These are phyloP conservation scores for Drosophila nasuta DNA, from an alignment of 1,140 invertebrate species.

Conservation along the genomic window DNA sequence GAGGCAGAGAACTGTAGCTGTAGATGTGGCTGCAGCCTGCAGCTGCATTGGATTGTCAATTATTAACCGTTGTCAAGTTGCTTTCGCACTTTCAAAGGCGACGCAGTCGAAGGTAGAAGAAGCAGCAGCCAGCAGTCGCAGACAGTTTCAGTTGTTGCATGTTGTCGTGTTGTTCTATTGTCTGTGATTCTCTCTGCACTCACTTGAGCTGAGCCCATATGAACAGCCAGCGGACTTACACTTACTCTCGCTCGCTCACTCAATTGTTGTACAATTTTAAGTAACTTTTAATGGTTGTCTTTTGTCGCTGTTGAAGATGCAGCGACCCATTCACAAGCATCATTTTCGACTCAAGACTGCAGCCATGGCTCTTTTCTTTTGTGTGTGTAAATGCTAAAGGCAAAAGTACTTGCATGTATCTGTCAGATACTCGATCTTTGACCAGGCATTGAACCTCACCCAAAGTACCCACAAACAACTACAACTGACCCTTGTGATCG, in stretches of 20 bases:
- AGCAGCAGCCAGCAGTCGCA: slow-evolving; percentile 23
- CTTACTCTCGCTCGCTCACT: not conserved
- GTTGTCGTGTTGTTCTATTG: slow-evolving; percentile 56
- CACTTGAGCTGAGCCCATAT: slow-evolving; percentile 59
- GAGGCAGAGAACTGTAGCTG: not conserved
- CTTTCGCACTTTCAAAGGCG: slow-evolving; percentile 69
- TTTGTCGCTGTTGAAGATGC: slow-evolving; percentile 38
- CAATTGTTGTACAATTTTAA: slow-evolving; percentile 65
- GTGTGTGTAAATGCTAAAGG: slow-evolving; percentile 13
- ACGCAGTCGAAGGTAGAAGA: slow-evolving; percentile 40
- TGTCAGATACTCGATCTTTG: slow-evolving; percentile 42
- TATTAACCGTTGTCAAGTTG: slow-evolving; percentile 70
- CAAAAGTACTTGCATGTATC: slow-evolving; percentile 27
- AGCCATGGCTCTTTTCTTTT: slow-evolving; percentile 41
- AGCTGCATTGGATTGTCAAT: slow-evolving; percentile 73
- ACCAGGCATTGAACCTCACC: slow-evolving; percentile 16
- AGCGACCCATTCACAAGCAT: slow-evolving; percentile 27
- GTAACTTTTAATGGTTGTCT: slow-evolving; percentile 66
- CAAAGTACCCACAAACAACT: not conserved
- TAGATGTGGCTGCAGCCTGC: slow-evolving; percentile 4
- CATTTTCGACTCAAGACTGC: slow-evolving; percentile 25
- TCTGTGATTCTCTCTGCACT: slow-evolving; percentile 79
- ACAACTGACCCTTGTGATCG: slow-evolving; percentile 10
- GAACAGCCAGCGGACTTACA: not conserved
- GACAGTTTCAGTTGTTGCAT: slow-evolving; percentile 41